Evolutionary conservation across 2,113 vertebrate genomes (phyloP).

Genomic region (Spea multiplicata): DNA sequence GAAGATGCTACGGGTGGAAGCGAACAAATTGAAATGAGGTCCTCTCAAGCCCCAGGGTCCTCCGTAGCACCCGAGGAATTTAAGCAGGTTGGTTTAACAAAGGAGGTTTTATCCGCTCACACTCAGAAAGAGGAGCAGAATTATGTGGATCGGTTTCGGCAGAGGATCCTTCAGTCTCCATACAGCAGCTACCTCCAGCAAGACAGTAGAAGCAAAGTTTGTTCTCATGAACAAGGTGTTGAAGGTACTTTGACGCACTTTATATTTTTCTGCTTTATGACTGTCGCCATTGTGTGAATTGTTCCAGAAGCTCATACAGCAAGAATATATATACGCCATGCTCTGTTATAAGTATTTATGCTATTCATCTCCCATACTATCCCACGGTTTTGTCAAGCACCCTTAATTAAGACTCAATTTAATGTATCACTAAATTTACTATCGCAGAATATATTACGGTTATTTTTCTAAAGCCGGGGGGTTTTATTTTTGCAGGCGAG

Average conservation of each 20-base stretch:
- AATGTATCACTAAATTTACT: too few relatives aligned
- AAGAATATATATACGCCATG: too few relatives aligned
- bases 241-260: slow-evolving; percentile 14
- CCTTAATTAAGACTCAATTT: too few relatives aligned
- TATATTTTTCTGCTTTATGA: background rate
- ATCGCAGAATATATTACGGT: too few relatives aligned
- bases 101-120: slow-evolving; percentile 79
- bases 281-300: too few relatives aligned
- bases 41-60: slow-evolving; percentile 48
- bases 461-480: too few relatives aligned
- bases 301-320: too few relatives aligned
- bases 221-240: slow-evolving; percentile 70
- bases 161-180: slow-evolving; percentile 75
- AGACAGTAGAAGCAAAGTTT: slow-evolving; percentile 65
- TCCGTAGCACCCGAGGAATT: slow-evolving; percentile 60
- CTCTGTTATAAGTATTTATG: too few relatives aligned
- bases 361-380: too few relatives aligned
- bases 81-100: slow-evolving; percentile 73
- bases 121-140: slow-evolving; percentile 86
- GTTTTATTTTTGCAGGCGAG: slow-evolving; percentile 57
- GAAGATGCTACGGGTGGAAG: slow-evolving; percentile 68
- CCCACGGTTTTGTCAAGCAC: too few relatives aligned
- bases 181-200: slow-evolving; percentile 78
- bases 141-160: slow-evolving; percentile 77
- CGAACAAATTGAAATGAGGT: slow-evolving; percentile 66